Percentiles rank a stretch among this genome's conserved stretches.
Evolutionary conservation across 2,113 vertebrate genomes (phyloP).

Genomic region (Hydrolagus affinis): DNA sequence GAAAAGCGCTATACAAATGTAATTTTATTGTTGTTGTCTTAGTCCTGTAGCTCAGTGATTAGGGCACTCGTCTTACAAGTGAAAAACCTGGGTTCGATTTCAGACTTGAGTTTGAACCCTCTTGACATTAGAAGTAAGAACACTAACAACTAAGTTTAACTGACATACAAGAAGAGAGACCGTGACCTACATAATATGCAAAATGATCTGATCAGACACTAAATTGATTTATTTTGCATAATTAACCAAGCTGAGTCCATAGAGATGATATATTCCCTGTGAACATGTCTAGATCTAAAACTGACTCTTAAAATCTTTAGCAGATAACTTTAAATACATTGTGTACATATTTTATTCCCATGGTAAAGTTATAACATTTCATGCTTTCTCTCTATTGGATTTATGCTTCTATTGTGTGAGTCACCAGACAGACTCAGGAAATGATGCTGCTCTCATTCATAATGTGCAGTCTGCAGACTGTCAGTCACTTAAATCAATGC

Average conservation of each 20-base stretch:
- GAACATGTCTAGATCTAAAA: too few species aligned
- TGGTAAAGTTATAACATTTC: background rate
- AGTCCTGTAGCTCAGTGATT: too few species aligned
- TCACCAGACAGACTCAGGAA: constrained; percentile 5
- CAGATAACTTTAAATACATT: background rate
- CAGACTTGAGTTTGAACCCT: too few species aligned
- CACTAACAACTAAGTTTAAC: background rate
- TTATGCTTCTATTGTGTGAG: background rate
- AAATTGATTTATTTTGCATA: background rate
- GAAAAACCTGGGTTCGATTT: too few species aligned
- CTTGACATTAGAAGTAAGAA: too few species aligned
- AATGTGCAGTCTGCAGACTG: background rate
- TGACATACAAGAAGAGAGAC: background rate
- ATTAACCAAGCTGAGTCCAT: background rate
- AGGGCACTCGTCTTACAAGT: too few species aligned
- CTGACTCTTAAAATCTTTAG: constrained; percentile 7
- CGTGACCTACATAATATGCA: background rate
- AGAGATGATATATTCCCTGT: background rate
- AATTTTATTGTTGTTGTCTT: too few species aligned
- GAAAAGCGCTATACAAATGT: too few species aligned
- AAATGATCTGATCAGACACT: background rate
- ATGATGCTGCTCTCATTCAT: constrained; percentile 4
- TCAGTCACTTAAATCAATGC: constrained; percentile 20
- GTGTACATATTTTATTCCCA: background rate
- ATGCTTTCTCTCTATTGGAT: background rate